Conservation (phyloP, 2,797 vertebrate species). For the Clarias laeviceps region DNA sequence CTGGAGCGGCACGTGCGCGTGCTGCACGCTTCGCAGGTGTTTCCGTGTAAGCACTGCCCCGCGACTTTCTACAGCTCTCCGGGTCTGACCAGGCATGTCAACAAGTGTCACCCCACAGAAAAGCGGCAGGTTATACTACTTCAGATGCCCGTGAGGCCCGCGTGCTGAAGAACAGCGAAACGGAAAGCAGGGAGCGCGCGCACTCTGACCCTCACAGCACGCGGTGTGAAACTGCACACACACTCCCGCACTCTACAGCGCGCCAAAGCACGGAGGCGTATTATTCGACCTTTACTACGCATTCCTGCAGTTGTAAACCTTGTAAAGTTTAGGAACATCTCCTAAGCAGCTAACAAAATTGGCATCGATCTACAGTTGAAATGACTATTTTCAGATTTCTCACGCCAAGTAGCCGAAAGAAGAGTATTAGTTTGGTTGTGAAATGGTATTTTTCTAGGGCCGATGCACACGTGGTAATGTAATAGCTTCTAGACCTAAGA, state of each 20-base stretch:
- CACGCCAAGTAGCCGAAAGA: constrained; percentile 63
- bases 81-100: constrained; percentile 98
- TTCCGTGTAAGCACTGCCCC: constrained; percentile 98
- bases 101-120: constrained; percentile 99
- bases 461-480: constrained; percentile 76
- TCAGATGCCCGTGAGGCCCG: constrained; percentile 95
- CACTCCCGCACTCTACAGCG: background rate
- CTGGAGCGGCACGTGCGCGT: constrained; percentile 96
- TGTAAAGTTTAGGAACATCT: background rate
- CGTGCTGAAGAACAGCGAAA: constrained; percentile 78
- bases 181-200: background rate
- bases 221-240: background rate
- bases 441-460: constrained; percentile 84
- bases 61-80: constrained; percentile 98
- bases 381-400: constrained; percentile 70
- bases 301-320: background rate
- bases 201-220: background rate
- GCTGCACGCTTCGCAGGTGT: constrained; percentile 92
- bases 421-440: constrained; percentile 82
- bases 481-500: constrained; percentile 88
- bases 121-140: constrained; percentile 97
- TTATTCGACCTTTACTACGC: background rate
- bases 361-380: constrained; percentile 38
- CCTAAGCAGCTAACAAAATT: constrained; percentile 24
- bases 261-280: background rate